Conservation (phyloP, 2,113 vertebrate genomes). For the Myiopsitta monachus region DNA sequence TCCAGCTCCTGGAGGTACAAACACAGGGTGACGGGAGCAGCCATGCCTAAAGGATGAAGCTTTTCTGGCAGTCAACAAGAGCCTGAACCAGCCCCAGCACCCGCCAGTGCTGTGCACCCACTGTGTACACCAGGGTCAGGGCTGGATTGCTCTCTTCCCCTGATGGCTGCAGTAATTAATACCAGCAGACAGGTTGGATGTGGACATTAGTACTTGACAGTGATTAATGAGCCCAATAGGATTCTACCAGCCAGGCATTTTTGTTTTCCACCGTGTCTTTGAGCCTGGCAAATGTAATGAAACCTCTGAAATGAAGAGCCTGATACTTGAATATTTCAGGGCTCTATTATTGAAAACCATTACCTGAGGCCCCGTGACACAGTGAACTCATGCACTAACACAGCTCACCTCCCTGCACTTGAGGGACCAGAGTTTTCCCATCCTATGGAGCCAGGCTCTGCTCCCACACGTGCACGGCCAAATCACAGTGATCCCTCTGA, state of each 20-base stretch:
- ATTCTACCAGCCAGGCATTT: neutral
- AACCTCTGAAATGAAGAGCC: neutral
- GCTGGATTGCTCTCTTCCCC: neutral
- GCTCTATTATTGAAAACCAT: neutral
- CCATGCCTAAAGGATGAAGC: neutral
- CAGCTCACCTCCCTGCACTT: accelerated
- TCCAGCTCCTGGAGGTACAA: neutral
- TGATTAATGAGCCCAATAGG: neutral
- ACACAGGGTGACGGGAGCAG: neutral
- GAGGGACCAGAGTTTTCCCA: accelerated
- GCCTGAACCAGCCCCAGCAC: neutral
- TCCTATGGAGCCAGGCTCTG: neutral
- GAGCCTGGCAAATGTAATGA: neutral
- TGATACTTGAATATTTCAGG: neutral
- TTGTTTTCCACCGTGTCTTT: neutral
- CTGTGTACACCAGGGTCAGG: neutral
- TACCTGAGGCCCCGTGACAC: neutral
- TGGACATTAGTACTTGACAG: neutral
- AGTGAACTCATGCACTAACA: accelerated
- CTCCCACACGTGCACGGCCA: accelerated
- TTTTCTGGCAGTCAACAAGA: neutral
- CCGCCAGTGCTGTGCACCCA: neutral
- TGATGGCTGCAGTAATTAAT: neutral
- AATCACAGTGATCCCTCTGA: accelerated
- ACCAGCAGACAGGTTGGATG: neutral